Evolutionary conservation across 2,888 invertebrate genomes (phyloP), one percentile per base, ranked within the genome.

Genomic region (Laothoe populi): DNA sequence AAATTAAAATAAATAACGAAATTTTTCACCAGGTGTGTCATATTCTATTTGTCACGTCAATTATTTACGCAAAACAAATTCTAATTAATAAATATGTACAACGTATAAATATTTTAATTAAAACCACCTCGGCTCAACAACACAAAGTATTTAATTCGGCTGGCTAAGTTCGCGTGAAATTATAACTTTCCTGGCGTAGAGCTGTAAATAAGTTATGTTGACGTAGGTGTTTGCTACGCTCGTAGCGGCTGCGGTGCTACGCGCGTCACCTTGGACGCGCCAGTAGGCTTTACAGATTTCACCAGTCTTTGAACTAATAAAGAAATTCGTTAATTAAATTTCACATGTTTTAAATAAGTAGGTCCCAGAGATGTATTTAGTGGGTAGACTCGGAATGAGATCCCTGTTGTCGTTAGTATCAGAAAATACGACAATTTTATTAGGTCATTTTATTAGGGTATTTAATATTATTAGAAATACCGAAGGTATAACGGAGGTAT

Each of bases 141-240:
- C 26, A 5, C 16, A 35, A 53, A 53, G 35, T 35, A 53, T 35
- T 53, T 53, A 31, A 53, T 35, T 31, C 31, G 11, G 35, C 19
- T 19, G 31, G 35, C 35, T 53, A 24, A 48, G n/a, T n/a, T 11
- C 11, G 35, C 53, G 19, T 53, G 35, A 10, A 53, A 53, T 19
- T 31, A 31, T 4, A 11, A 35, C 16, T 53, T 53, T 35, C n/a
- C 16, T 49, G 10, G 26, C 53, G 31, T 31, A 31, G 31, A 49
- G 5, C 16, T 53, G 35, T 53, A 31, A 19, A 53, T 49, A 31
- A 31, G 49, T 31, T 49, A 49, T 19, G 53, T 35, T 35, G 35
- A 19, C 35, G 53, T 53, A 53, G 53, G 31, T 19, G 35, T 31
- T 31, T 19, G 53, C 53, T 53, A 53, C 53, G 53, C 31, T 53